Conservation (phyloP, 2,797 vertebrate species). For the Naso thynnoides region DNA sequence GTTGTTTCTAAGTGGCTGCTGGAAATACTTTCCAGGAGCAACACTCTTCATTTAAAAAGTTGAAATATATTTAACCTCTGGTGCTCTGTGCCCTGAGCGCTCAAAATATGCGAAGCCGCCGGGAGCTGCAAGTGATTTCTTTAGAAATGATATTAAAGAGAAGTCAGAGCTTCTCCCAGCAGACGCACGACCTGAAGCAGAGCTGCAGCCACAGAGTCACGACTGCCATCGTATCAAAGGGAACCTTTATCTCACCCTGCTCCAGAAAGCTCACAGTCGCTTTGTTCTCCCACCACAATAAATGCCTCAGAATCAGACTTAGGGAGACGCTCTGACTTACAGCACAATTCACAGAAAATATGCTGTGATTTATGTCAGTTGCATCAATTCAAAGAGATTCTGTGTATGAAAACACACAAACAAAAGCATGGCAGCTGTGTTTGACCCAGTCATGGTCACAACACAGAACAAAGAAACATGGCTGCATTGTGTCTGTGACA, state of each 20-base stretch:
- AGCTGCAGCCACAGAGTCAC: conserved; percentile 49
- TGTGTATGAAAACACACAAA: background rate
- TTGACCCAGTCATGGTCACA: background rate
- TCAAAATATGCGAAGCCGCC: conserved; percentile 19
- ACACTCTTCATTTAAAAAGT: conserved; percentile 38
- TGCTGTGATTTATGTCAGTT: background rate
- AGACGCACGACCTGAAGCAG: conserved; percentile 48
- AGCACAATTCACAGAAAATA: background rate
- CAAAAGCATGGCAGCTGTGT: background rate
- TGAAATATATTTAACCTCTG: conserved; percentile 57
- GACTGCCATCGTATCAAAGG: conserved; percentile 62
- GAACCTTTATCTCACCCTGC: conserved; percentile 57
- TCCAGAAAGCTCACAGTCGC: conserved; percentile 17
- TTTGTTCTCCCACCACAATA: conserved; percentile 46
- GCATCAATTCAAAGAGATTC: background rate
- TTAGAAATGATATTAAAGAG: conserved; percentile 62
- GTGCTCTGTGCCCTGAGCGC: conserved; percentile 14
- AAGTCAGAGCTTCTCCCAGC: conserved; percentile 48
- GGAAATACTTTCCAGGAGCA: conserved; percentile 47
- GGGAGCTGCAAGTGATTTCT: conserved; percentile 48
- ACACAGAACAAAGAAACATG: background rate
- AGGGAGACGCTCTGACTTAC: background rate
- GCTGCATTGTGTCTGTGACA: too few species aligned
- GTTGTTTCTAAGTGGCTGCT: conserved; percentile 17
- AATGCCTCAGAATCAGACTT: conserved; percentile 26